A percentile compares a stretch with the other conserved stretches of the same genome.
These are phyloP conservation scores for Rhizoglyphus robini DNA, from an alignment of 1,140 invertebrate genomes.

Conservation along the genomic window DNA sequence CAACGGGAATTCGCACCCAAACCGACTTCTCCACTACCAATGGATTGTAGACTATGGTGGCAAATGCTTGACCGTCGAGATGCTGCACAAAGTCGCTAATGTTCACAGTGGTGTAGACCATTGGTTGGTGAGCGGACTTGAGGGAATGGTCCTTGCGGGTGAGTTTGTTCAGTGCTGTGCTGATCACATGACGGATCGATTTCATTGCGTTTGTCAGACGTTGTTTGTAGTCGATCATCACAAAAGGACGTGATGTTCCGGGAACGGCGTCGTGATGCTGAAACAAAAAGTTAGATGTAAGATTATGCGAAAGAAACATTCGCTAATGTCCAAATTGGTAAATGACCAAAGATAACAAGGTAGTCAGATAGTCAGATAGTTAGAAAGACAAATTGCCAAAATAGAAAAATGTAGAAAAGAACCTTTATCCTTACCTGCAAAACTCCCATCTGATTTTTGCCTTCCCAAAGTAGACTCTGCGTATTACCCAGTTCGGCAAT, in stretches of 20 bases:
- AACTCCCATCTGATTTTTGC: conserved; percentile 18
- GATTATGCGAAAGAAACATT: too few relatives aligned
- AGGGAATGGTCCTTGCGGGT: not conserved
- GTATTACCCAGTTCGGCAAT: conserved; percentile 14
- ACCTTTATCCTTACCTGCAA: too few relatives aligned
- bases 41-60: conserved; percentile 66
- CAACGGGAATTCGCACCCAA: conserved; percentile 56
- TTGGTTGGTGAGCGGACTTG: conserved; percentile 31
- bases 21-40: conserved; percentile 45
- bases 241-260: conserved; percentile 81
- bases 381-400: too few relatives aligned
- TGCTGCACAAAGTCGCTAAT: conserved; percentile 41
- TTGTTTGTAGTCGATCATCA: conserved; percentile 68
- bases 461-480: not conserved
- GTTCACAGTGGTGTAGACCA: conserved; percentile 36
- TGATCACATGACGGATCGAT: conserved; percentile 37
- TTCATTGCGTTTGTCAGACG: conserved; percentile 29
- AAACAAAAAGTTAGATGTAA: too few relatives aligned
- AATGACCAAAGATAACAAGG: too few relatives aligned
- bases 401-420: too few relatives aligned
- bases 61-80: conserved; percentile 46
- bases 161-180: conserved; percentile 31
- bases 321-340: too few relatives aligned
- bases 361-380: too few relatives aligned
- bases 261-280: conserved; percentile 68